A percentile compares a stretch with the other conserved stretches of the same genome.
These are phyloP conservation scores for Lasioglossum villosulum DNA, from an alignment of 2,888 invertebrate genomes.

Conservation along the genomic window DNA sequence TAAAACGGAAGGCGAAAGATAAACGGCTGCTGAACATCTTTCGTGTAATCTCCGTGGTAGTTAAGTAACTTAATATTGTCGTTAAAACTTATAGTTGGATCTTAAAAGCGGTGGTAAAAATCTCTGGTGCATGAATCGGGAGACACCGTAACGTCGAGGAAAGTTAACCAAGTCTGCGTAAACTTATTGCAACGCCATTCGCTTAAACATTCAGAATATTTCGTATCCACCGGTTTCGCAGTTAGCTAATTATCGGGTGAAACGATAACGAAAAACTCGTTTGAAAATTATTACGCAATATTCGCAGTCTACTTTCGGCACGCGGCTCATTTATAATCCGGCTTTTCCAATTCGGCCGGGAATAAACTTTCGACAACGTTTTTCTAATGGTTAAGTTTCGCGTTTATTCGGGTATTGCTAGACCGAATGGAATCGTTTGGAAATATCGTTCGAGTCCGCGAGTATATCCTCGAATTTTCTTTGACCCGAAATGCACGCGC, in stretches of 20 bases:
- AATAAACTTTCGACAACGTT: neutral
- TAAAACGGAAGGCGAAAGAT: slow-evolving; percentile 4
- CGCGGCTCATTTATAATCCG: neutral
- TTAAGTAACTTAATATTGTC: slow-evolving; percentile 47
- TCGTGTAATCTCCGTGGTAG: slow-evolving; percentile 39
- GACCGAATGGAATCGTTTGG: neutral
- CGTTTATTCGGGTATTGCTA: neutral
- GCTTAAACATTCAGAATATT: neutral
- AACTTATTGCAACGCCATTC: neutral
- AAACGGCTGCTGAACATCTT: slow-evolving; percentile 25
- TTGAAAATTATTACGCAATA: neutral
- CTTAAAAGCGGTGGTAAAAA: slow-evolving; percentile 15
- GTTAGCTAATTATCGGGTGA: neutral
- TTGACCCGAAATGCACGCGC: neutral
- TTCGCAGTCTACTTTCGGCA: neutral
- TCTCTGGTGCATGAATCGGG: slow-evolving; percentile 1
- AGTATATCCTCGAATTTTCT: neutral
- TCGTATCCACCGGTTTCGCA: neutral
- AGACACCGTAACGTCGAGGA: neutral
- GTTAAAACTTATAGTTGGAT: slow-evolving; percentile 41
- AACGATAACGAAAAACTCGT: neutral
- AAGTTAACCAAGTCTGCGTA: neutral
- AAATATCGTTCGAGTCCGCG: neutral
- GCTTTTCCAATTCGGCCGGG: neutral
- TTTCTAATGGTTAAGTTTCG: neutral